Base-by-base conservation (phyloP, 1,140 invertebrate genomes). In the Aphidius gifuensis region DNA sequence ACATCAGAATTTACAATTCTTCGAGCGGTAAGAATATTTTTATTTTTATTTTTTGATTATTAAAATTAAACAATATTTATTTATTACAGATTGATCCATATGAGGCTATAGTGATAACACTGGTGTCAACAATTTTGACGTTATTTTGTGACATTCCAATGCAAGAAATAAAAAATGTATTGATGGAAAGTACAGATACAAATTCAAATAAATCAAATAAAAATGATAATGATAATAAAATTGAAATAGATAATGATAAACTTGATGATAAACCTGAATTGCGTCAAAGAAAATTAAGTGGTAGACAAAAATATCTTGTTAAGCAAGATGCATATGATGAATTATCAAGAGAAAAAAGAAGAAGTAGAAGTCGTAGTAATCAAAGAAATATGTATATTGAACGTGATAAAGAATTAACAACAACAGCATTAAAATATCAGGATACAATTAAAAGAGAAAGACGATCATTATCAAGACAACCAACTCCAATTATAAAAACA, bases 71-170 rank as follows among this genome's bases (percentile, higher is more conserved):
- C n/a, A 9, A 21, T 23, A 51, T 42, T n/a, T 44, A 61, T 58
- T 71, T 60, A 67, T 77, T 75, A 42, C 67, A 83, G 81, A 61
- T 83, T 39, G 75, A 81, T 70, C 56, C 66, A n/a, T 57, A 69
- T 21, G 80, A 83, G 70, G 63, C 74, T 23, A 23, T 67, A 5
- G 50, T 64, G 23, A 75, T 83, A 0, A 55, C 80, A 49, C 51
- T 62, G 5, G 66, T 75, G 21, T 83, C 83, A 1, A 55, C 77
- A 11, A 50, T 80, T 11, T 54, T 85, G 38, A 82, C 83, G 1
- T 68, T 85, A 62, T 70, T 85, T 38, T 77, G 85, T 62, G 83
- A 85, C 70, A 72, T 84, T 66, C 84, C 84, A 44, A 80, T 83
- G 69, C 83, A 84, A 71, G 80, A 84, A 61, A 69, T 85, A 6